phyloP scores from a whole-genome alignment of 2,113 vertebrate genomes.

The Eurypyga helias region DNA sequence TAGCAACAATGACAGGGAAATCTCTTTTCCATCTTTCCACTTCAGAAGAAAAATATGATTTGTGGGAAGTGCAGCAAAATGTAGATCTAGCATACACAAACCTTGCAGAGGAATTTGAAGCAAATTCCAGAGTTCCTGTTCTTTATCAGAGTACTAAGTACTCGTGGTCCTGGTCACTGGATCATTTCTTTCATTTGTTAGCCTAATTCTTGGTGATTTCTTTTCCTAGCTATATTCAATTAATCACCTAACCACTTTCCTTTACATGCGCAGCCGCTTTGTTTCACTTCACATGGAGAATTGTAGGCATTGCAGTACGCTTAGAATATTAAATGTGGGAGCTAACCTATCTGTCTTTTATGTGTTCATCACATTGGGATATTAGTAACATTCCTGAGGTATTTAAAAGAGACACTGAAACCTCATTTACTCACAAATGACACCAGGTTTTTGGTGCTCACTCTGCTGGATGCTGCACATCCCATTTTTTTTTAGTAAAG shows the following conservation, averaged over 20 bases:
- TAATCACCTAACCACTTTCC: background rate
- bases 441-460: background rate
- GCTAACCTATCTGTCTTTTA: background rate
- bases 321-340: background rate
- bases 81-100: background rate
- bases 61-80: background rate
- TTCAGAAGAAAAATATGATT: background rate
- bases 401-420: background rate
- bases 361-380: background rate
- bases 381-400: background rate
- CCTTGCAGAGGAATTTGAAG: background rate
- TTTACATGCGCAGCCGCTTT: background rate
- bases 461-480: background rate
- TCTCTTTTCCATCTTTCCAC: background rate
- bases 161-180: background rate
- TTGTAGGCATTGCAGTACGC: background rate
- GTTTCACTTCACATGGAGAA: background rate
- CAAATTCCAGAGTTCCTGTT: background rate
- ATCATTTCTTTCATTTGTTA: background rate
- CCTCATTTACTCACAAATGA: slow-evolving; percentile 10
- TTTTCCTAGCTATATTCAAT: background rate
- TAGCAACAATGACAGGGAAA: background rate
- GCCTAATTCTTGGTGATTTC: background rate
- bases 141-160: background rate
- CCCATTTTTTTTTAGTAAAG: background rate